Percentiles rank a stretch among this genome's conserved stretches.
These are phyloP conservation scores for Andrena camellia DNA, from an alignment of 2,888 invertebrate genomes.

Conservation along the genomic window DNA sequence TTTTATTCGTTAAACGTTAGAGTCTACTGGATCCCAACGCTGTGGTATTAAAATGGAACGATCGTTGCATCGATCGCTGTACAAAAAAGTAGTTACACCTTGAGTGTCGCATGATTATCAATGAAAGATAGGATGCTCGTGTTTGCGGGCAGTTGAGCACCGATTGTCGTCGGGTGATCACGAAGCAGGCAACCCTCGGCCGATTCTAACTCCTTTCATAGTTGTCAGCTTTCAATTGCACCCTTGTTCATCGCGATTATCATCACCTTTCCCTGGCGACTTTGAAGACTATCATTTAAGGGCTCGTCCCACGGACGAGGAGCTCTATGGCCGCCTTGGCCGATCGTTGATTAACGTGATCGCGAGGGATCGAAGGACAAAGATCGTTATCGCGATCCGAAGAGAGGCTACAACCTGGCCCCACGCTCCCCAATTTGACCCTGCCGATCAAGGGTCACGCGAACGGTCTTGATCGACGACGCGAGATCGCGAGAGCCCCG, in stretches of 20 bases:
- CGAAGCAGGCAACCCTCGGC: neutral
- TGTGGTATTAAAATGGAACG: neutral
- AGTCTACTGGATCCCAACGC: too few relatives aligned
- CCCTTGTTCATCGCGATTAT: neutral
- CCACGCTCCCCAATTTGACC: slow-evolving; percentile 22
- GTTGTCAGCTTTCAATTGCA: slow-evolving; percentile 39
- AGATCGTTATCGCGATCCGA: slow-evolving; percentile 3
- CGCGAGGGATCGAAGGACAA: slow-evolving; percentile 11
- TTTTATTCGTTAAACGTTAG: too few relatives aligned
- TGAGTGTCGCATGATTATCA: neutral
- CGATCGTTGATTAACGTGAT: slow-evolving; percentile 32
- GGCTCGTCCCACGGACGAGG: slow-evolving; percentile 1
- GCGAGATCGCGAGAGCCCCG: slow-evolving; percentile 17
- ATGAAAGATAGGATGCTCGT: neutral
- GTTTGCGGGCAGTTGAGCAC: slow-evolving; percentile 8
- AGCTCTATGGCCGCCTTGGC: neutral
- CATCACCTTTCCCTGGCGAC: neutral
- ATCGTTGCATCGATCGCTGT: neutral
- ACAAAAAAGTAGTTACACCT: neutral
- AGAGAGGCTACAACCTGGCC: neutral
- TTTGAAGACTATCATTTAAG: slow-evolving; percentile 30
- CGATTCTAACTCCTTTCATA: slow-evolving; percentile 22
- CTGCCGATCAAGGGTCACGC: slow-evolving; percentile 37
- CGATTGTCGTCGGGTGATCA: slow-evolving; percentile 29
- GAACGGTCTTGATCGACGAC: slow-evolving; percentile 15